Conservation (phyloP, 2,888 invertebrate genomes). For the Cacoxenus indagator region DNA sequence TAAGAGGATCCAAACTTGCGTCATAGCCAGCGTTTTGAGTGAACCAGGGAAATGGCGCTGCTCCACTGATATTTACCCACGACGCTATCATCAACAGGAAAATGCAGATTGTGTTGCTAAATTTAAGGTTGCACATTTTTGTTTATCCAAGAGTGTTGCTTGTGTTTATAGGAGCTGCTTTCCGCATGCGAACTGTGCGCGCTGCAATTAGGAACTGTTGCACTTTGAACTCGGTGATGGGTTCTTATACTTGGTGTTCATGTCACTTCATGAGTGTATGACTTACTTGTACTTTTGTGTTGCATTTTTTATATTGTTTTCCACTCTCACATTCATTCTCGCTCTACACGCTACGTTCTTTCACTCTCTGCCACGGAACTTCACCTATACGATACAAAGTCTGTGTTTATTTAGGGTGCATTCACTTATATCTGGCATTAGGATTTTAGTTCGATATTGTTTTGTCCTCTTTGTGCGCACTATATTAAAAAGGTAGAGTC, state of each 20-base stretch:
- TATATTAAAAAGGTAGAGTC: too few relatives aligned
- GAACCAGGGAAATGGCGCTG: constrained; percentile 48
- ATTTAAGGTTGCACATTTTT: neutral
- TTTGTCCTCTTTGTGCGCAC: too few relatives aligned
- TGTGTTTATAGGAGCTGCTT: neutral
- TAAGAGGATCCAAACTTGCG: constrained; percentile 65
- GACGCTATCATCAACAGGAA: constrained; percentile 10
- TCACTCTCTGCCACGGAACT: neutral
- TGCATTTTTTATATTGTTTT: constrained; percentile 23
- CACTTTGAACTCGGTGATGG: constrained; percentile 38
- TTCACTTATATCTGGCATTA: neutral
- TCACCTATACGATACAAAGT: neutral
- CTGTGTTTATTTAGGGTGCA: neutral
- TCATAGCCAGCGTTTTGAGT: constrained; percentile 52
- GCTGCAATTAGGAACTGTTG: constrained; percentile 48
- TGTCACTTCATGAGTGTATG: neutral
- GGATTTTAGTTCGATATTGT: too few relatives aligned
- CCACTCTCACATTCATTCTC: neutral
- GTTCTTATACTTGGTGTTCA: constrained; percentile 36
- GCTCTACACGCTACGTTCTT: too few relatives aligned
- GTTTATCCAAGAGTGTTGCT: neutral
- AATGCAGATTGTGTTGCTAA: neutral
- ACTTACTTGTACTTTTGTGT: neutral
- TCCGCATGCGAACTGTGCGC: neutral
- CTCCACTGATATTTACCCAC: constrained; percentile 13